Evolutionary conservation across 1,140 invertebrate species (phyloP).

Genomic region (Drosophila sechellia): DNA sequence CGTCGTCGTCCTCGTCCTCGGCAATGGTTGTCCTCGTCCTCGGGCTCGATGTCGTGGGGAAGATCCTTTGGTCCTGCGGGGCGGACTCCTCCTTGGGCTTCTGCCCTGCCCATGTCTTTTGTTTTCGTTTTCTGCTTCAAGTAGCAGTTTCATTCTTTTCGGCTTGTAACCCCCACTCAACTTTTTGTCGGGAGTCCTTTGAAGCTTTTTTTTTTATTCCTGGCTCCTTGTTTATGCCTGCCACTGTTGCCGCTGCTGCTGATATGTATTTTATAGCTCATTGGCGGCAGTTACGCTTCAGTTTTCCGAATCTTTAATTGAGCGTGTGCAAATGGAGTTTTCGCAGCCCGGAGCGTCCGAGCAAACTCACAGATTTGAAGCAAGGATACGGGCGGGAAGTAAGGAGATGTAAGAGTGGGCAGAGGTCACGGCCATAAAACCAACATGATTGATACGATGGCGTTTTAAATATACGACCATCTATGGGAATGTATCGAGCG

Average conservation of each 20-base stretch:
- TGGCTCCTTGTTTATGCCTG: constrained; percentile 15
- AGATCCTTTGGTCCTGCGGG: constrained; percentile 35
- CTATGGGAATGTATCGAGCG: not conserved
- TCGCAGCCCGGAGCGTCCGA: not conserved
- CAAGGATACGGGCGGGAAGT: constrained; percentile 11
- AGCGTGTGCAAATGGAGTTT: constrained; percentile 44
- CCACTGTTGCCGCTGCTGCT: constrained; percentile 18
- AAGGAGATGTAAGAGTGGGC: not conserved
- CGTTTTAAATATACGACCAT: constrained; percentile 14
- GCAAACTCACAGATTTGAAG: constrained; percentile 14
- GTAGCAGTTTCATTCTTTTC: constrained; percentile 75
- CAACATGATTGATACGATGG: constrained; percentile 29
- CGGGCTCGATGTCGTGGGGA: constrained; percentile 5
- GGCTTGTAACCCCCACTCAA: constrained; percentile 14
- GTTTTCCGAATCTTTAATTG: constrained; percentile 40
- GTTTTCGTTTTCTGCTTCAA: constrained; percentile 70
- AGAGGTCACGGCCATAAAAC: constrained; percentile 24
- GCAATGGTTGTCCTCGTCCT: constrained; percentile 51
- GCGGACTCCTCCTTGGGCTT: constrained; percentile 18
- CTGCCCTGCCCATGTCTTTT: constrained; percentile 54
- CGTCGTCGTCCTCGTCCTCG: constrained; percentile 32
- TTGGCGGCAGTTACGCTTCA: constrained; percentile 43
- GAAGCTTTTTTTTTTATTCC: constrained; percentile 27
- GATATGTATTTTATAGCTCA: constrained; percentile 54
- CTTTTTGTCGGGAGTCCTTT: constrained; percentile 37